phyloP scores from a whole-genome alignment of 64 coral and sea anemone species.

The Acropora tenuis region DNA sequence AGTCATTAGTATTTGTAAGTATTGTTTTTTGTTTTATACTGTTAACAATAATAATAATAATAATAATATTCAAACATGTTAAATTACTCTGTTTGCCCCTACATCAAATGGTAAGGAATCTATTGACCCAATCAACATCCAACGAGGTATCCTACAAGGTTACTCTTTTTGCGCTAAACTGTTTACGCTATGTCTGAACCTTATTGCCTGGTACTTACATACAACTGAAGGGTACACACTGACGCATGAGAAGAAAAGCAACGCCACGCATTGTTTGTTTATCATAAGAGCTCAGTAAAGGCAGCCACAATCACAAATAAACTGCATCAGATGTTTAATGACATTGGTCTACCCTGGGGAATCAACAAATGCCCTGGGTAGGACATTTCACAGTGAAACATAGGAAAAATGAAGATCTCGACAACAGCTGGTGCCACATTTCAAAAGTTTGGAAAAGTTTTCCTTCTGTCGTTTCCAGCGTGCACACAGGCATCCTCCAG shows the following conservation, averaged over 20 bases:
- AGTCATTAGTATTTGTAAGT: too few relatives aligned
- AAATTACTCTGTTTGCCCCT: neutral
- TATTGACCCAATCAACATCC: slow-evolving; percentile 1
- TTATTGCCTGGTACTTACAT: slow-evolving; percentile 24
- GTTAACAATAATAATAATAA: too few relatives aligned
- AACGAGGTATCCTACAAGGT: too few relatives aligned
- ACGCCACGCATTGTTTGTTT: slow-evolving; percentile 3
- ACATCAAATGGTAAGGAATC: neutral
- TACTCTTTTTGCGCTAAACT: neutral
- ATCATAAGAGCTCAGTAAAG: slow-evolving; percentile 4
- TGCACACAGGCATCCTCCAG: too few relatives aligned
- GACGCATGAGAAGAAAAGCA: slow-evolving; percentile 1
- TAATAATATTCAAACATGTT: too few relatives aligned
- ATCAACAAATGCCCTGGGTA: slow-evolving; percentile 12
- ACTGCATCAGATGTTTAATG: slow-evolving; percentile 3
- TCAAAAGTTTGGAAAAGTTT: too few relatives aligned
- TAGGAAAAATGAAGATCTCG: too few relatives aligned
- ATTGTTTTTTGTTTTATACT: too few relatives aligned
- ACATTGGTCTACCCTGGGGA: slow-evolving; percentile 17
- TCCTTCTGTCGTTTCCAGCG: too few relatives aligned
- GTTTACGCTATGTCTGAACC: slow-evolving; percentile 24
- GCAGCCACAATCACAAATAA: slow-evolving; percentile 23
- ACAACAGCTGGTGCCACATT: too few relatives aligned
- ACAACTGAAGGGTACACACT: slow-evolving; percentile 35
- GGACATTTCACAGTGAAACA: too few relatives aligned